These are phyloP conservation scores for Therioaphis trifolii DNA, from an alignment of 2,888 invertebrate species.

Conservation along the genomic window DNA sequence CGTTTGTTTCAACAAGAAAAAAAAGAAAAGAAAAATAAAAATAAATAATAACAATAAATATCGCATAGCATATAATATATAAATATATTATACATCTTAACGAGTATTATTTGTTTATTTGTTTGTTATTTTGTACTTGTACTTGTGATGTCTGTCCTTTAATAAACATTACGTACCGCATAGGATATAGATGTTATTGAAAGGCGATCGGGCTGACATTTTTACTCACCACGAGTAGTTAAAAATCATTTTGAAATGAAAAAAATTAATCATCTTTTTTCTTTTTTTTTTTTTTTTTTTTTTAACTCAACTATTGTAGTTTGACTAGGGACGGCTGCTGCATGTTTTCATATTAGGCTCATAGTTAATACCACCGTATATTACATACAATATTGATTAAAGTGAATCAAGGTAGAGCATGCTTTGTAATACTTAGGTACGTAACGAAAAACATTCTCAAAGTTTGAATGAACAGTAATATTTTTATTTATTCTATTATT, in stretches of 20 bases:
- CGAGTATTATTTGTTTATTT: neutral
- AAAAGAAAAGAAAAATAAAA: conserved; percentile 24
- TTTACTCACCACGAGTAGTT: conserved; percentile 31
- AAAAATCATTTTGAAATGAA: conserved; percentile 20
- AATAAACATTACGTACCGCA: neutral
- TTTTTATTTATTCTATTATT: neutral
- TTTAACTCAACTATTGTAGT: conserved; percentile 17
- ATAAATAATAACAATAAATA: conserved; percentile 23
- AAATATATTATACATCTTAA: neutral
- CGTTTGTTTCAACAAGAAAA: conserved; percentile 21
- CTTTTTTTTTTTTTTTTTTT: conserved; percentile 14
- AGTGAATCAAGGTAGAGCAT: neutral
- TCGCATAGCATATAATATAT: neutral
- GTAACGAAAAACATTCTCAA: conserved; percentile 17
- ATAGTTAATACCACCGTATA: neutral
- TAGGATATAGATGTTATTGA: neutral
- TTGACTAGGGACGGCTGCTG: conserved; percentile 21
- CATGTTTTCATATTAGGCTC: conserved; percentile 45
- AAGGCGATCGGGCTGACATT: conserved; percentile 10
- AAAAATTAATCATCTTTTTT: conserved; percentile 11
- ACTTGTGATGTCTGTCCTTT: conserved; percentile 44
- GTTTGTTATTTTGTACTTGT: conserved; percentile 30
- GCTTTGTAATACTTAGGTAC: neutral
- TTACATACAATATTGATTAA: neutral
- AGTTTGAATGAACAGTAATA: neutral